These are phyloP conservation scores for Holacanthella duospinosa DNA, from an alignment of 2,888 invertebrate species.

Conservation along the genomic window DNA sequence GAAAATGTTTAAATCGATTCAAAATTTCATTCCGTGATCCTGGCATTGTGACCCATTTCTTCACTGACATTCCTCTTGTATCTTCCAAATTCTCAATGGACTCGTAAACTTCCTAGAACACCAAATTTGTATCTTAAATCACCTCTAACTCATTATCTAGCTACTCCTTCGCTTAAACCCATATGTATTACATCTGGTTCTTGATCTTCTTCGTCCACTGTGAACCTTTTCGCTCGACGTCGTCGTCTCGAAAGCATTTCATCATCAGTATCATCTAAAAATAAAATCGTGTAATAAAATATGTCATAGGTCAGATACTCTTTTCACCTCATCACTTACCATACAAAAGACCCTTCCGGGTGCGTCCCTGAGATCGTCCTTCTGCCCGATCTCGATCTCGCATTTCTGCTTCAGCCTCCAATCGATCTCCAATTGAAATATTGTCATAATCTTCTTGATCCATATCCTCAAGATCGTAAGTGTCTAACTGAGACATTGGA, in stretches of 20 bases:
- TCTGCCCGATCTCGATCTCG: slow-evolving; percentile 72
- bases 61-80: slow-evolving; percentile 84
- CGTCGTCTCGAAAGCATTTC: slow-evolving; percentile 16
- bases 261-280: slow-evolving; percentile 24
- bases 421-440: slow-evolving; percentile 73
- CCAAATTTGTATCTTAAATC: neutral
- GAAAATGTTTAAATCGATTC: slow-evolving; percentile 80
- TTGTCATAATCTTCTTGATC: slow-evolving; percentile 75
- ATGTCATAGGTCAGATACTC: slow-evolving; percentile 31
- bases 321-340: too few relatives aligned
- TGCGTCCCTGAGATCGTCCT: slow-evolving; percentile 50
- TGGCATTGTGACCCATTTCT: slow-evolving; percentile 94
- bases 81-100: slow-evolving; percentile 97
- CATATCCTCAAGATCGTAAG: slow-evolving; percentile 73
- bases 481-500: slow-evolving; percentile 86
- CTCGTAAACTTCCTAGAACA: slow-evolving; percentile 58
- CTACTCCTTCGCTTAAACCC: neutral
- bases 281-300: neutral
- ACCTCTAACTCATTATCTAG: neutral
- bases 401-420: slow-evolving; percentile 84
- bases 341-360: slow-evolving; percentile 75
- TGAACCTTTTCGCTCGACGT: slow-evolving; percentile 4
- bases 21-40: slow-evolving; percentile 92
- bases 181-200: slow-evolving; percentile 8
- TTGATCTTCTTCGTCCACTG: slow-evolving; percentile 9